Evolutionary conservation across 2,888 invertebrate species (phyloP).

Genomic region (Cryptocheilus praepositus): DNA sequence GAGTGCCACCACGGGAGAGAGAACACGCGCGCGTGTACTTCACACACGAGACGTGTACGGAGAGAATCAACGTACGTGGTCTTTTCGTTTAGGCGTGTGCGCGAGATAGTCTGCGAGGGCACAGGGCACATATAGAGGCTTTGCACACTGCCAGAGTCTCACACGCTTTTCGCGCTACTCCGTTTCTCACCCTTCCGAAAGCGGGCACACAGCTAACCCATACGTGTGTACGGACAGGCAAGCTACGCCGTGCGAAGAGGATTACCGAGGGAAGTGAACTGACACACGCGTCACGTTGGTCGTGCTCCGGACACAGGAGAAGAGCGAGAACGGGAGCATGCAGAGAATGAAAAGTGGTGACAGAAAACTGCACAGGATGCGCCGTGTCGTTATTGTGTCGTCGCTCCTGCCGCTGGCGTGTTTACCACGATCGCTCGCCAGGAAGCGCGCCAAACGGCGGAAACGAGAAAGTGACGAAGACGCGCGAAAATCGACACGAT

Average conservation of each 20-base stretch:
- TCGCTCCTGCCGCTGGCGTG: not conserved
- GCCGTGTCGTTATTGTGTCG: not conserved
- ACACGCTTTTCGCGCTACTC: not conserved
- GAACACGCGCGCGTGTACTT: not conserved
- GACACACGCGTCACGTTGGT: too few species aligned
- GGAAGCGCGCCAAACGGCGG: conserved; percentile 16
- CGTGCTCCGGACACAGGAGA: not conserved
- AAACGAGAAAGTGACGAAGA: conserved; percentile 10
- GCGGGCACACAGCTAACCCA: conserved; percentile 3
- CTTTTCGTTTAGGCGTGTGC: too few species aligned
- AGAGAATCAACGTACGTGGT: too few species aligned
- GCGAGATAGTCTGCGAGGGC: not conserved
- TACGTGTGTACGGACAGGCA: too few species aligned
- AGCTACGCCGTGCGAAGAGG: too few species aligned
- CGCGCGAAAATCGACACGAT: conserved; percentile 4
- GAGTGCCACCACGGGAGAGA: not conserved
- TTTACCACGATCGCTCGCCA: not conserved
- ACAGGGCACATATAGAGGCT: too few species aligned
- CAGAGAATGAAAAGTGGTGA: not conserved
- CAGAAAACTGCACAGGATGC: not conserved
- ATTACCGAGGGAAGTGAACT: too few species aligned
- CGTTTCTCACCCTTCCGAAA: not conserved
- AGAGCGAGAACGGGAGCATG: not conserved
- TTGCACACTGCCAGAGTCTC: too few species aligned
- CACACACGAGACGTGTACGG: too few species aligned